These are phyloP conservation scores for Drosophila cognata DNA, from an alignment of 2,888 invertebrate species.

Conservation along the genomic window DNA sequence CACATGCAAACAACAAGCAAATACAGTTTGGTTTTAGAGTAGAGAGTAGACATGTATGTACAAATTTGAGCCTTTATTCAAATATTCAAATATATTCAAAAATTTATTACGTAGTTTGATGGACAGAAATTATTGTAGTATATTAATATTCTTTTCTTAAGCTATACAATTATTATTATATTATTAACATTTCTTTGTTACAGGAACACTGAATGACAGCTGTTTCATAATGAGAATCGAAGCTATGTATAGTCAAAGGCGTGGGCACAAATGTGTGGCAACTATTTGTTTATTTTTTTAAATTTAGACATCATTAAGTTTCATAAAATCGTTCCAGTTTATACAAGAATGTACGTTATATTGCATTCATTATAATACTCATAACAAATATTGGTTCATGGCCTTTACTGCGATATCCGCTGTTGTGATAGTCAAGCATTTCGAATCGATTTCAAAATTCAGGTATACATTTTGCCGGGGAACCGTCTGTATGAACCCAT, in stretches of 20 bases:
- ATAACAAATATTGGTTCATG: conserved; percentile 79
- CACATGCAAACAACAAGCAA: background rate
- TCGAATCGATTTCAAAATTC: conserved; percentile 63
- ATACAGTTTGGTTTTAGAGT: background rate
- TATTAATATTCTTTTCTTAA: background rate
- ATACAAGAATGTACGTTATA: background rate
- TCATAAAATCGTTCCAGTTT: background rate
- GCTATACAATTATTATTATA: background rate
- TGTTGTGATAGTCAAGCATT: conserved; percentile 59
- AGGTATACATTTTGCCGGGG: conserved; percentile 80
- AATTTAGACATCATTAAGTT: conserved; percentile 25
- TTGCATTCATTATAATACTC: background rate
- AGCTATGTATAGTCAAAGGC: conserved; percentile 29
- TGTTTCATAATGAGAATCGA: conserved; percentile 12
- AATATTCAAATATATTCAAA: background rate
- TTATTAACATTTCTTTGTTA: background rate
- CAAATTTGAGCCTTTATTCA: background rate
- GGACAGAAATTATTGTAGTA: background rate
- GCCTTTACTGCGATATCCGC: conserved; percentile 73
- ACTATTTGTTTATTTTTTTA: conserved; percentile 25
- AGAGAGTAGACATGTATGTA: background rate
- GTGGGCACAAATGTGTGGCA: conserved; percentile 40
- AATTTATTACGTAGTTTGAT: background rate
- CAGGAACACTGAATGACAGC: background rate
- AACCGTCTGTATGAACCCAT: conserved; percentile 83